Conservation (phyloP, 1,140 invertebrate genomes). For the Euwallacea fornicatus region DNA sequence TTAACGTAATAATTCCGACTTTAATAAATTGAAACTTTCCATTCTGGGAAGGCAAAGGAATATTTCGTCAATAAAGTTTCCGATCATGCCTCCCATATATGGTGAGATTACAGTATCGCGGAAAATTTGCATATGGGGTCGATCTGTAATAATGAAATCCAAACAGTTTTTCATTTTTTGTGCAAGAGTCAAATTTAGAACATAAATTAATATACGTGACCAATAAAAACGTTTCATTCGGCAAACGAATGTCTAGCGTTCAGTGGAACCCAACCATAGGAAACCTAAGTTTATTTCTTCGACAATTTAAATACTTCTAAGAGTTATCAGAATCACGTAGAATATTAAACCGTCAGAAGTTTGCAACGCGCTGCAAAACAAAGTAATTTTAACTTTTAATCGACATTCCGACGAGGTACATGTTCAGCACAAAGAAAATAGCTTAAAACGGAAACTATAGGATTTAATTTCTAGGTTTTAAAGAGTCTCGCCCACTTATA, state of each 20-base stretch:
- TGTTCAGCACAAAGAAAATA: constrained; percentile 25
- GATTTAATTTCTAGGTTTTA: constrained; percentile 16
- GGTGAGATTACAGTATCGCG: no score
- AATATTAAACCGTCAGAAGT: constrained; percentile 22
- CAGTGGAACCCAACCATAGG: no score
- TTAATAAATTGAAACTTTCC: constrained; percentile 44
- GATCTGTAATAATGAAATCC: no score
- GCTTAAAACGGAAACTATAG: constrained; percentile 18
- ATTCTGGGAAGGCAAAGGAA: constrained; percentile 45
- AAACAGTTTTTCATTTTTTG: no score
- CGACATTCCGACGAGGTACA: constrained; percentile 24
- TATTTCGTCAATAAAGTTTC: constrained; percentile 49
- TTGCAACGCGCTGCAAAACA: constrained; percentile 21
- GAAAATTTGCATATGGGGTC: no score
- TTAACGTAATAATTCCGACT: constrained; percentile 39
- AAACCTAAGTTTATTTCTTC: constrained; percentile 9
- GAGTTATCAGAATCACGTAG: constrained; percentile 26
- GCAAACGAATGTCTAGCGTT: no score
- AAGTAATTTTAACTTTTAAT: constrained; percentile 33
- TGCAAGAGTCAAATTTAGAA: no score
- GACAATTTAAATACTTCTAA: constrained; percentile 22
- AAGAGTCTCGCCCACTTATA: constrained; percentile 4
- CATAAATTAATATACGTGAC: no score
- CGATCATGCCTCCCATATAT: constrained; percentile 29
- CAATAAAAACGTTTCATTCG: no score